Base-by-base conservation (phyloP, 2,888 invertebrate genomes). In the Aradus depressus region DNA sequence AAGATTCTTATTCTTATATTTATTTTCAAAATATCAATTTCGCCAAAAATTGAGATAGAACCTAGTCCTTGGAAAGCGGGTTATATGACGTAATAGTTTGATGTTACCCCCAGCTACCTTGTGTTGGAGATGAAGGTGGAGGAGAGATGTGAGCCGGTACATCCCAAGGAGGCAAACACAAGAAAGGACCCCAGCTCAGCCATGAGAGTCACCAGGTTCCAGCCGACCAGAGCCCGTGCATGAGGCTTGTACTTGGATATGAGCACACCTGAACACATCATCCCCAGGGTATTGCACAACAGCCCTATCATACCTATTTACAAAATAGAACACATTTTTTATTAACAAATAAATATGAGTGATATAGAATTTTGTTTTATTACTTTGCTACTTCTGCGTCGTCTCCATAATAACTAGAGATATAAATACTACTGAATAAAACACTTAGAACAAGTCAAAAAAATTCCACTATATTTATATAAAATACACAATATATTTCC, bases 221-320 rank as follows among this genome's bases (percentile, higher is more conserved):
- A 66, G 5, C 56, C 62, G 1, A 64, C 62, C 4, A 67, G 50
- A 21, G 49, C 53, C 21, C 62, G 56, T 1, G 66, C 61, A 1
- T 62, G 53, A 1, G 66, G 67, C 52, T 63, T 63, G 43, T 63
- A 63, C 45, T 59, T 61, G 1, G 62, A 60, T 8, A 67, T 63
- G 1, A 66, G 51, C 4, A 59, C 21, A 1, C 62, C 64, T 2
- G 62, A 62, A 1, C 51, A 43, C 19, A 63, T 28, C 19, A 64
- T 53, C 1, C 67, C 67, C 12, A 62, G 47, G 1, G 62, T 63
- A 31, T 65, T 61, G 32, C 62, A 64, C 5, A 64, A 50, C 12
- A 67, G 57, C 4, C 64, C 63, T 18, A 65, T 61, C n/a, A 60
- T 53, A 18, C 65, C 64, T 64, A 16, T 34, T 25, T 16, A 35